Evolutionary conservation across 2,113 vertebrate genomes (phyloP).

Genomic region (Eulacestoma nigropectus): DNA sequence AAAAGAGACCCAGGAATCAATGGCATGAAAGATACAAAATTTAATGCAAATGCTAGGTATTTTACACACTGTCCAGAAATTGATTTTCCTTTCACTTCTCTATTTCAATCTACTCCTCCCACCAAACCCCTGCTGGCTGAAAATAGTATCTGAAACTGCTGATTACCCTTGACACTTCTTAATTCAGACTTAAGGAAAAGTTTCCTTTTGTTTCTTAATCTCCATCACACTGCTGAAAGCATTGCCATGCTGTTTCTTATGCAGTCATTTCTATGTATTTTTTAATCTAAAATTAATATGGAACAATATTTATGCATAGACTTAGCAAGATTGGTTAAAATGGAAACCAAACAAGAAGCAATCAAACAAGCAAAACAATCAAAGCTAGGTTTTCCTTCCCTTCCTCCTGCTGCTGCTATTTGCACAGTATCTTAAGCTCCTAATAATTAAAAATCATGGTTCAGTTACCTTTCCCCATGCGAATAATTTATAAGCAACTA

Average conservation of each 20-base stretch:
- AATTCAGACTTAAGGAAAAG: neutral
- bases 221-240: neutral
- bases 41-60: neutral
- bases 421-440: neutral
- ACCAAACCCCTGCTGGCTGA: neutral
- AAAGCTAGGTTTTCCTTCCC: neutral
- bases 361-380: neutral
- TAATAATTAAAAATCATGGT: constrained; percentile 3
- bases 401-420: neutral
- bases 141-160: neutral
- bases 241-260: neutral
- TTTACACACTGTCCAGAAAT: neutral
- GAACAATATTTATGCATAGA: neutral
- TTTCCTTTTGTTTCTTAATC: neutral
- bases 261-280: neutral
- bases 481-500: neutral
- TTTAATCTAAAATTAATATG: neutral
- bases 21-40: neutral
- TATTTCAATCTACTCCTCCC: neutral
- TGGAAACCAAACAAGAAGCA: neutral
- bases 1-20: neutral
- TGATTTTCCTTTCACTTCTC: neutral
- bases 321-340: neutral
- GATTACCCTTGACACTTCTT: neutral
- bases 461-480: neutral